Evolutionary conservation across 2,888 invertebrate species (phyloP), one percentile per base, ranked within the genome.

Genomic region (Apoda limacodes): DNA sequence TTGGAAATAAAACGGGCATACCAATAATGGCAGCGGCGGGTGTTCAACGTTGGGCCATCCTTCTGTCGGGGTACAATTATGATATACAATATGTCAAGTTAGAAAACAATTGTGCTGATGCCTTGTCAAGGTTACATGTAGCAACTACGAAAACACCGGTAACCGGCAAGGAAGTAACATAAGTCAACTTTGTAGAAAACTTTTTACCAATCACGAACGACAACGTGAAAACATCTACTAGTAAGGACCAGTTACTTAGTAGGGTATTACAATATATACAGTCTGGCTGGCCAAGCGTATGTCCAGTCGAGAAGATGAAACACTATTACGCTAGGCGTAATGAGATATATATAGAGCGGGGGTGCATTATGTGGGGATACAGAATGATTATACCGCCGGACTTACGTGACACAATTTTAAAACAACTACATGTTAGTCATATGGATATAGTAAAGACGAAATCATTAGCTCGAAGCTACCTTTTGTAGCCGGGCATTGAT

Each of bases 31-130:
- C 55, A 13, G 49, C 60, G 5, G 48, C 50, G 24, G 39, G 50
- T 20, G 42, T 55, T 37, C 56, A 48, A 41, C 36, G 50, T 22
- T 62, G 50, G 46, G 56, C 60, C 12, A 26, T 43, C 9, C 37
- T 42, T 3, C 35, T 69, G 13, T 45, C 56, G 2, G 55, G 45
- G 3, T 68, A 63, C 35, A 39, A 52, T 26, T 48, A 43, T 29
- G 25, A 37, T 2, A 38, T 49, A 5, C 35, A 42, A 19, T 46
- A 34, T 23, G 37, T 50, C 2, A 28, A 17, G 7, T 37, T 41
- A 3, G 19, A 21, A 10, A 45, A 48, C 24, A 32, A 37, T 7
- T 33, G 32, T 4, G 46, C 46, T 3, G 48, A 51, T 21, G 45
- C 39, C 0, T 30, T 47, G 9, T 50, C 47, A 11, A 34, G 45